Conservation (phyloP, 2,113 vertebrate species). For the Zosterops borbonicus region DNA sequence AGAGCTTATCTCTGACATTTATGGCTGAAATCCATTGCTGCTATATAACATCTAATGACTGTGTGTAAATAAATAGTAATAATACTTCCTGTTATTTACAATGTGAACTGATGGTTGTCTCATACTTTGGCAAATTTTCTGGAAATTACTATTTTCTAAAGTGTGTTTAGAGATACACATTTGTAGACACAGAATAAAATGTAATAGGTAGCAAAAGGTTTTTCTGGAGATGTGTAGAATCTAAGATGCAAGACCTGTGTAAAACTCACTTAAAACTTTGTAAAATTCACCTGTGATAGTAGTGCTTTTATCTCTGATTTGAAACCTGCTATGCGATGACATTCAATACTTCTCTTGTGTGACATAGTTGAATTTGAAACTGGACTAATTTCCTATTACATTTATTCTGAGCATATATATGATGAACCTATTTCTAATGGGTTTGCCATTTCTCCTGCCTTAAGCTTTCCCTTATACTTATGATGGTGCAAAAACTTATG, state of each 20-base stretch:
- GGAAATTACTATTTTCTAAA: background rate
- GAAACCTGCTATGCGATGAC: background rate
- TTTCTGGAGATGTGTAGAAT: background rate
- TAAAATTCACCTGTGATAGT: background rate
- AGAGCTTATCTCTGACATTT: background rate
- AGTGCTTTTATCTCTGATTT: background rate
- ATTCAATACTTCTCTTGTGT: background rate
- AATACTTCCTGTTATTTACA: background rate
- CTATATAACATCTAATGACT: background rate
- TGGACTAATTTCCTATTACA: background rate
- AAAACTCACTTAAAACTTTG: background rate
- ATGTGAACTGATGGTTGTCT: background rate
- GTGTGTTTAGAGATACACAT: background rate
- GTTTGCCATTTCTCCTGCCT: background rate
- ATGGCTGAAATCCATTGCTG: background rate
- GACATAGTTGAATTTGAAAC: background rate
- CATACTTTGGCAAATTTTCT: background rate
- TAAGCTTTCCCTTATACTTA: background rate
- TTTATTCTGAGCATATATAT: background rate
- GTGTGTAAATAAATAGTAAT: background rate
- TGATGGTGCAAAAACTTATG: background rate
- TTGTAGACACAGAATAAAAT: background rate
- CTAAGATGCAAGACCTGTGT: background rate
- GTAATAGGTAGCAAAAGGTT: background rate
- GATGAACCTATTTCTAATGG: background rate